Conservation (phyloP, 2,113 vertebrate genomes). For the Alethe diademata region DNA sequence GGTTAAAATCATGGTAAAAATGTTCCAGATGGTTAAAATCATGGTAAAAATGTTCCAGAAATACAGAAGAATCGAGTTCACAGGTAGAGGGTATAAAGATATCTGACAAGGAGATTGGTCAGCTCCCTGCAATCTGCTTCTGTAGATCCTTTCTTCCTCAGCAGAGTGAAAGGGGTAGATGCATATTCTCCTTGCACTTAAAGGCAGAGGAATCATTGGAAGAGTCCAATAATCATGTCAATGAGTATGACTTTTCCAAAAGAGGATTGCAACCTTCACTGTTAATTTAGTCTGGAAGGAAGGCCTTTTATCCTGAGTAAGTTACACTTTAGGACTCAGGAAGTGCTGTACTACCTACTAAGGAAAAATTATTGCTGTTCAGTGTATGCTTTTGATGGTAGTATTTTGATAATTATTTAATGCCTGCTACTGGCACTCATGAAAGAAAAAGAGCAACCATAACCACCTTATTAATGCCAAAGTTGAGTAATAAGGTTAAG, state of each 20-base stretch:
- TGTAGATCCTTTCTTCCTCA: background rate
- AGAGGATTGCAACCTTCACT: accelerated
- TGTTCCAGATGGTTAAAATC: background rate
- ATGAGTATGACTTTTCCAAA: background rate
- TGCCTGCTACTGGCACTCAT: background rate
- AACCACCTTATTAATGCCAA: background rate
- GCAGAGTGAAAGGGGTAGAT: background rate
- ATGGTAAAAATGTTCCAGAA: background rate
- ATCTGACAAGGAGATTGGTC: background rate
- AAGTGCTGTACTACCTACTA: background rate
- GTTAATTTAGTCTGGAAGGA: background rate
- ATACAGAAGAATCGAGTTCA: background rate
- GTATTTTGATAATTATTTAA: background rate
- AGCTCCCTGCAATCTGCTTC: background rate
- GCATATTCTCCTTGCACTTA: background rate
- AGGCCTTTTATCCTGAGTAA: background rate
- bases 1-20: background rate
- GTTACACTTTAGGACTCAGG: background rate
- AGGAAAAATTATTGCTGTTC: background rate
- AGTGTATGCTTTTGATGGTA: background rate
- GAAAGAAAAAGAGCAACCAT: background rate
- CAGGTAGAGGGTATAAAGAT: background rate
- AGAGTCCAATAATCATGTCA: background rate
- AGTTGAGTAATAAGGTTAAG: background rate
- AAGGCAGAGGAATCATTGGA: background rate